Conservation (phyloP, 2,888 invertebrate species). For the Flexamia atlantica region DNA sequence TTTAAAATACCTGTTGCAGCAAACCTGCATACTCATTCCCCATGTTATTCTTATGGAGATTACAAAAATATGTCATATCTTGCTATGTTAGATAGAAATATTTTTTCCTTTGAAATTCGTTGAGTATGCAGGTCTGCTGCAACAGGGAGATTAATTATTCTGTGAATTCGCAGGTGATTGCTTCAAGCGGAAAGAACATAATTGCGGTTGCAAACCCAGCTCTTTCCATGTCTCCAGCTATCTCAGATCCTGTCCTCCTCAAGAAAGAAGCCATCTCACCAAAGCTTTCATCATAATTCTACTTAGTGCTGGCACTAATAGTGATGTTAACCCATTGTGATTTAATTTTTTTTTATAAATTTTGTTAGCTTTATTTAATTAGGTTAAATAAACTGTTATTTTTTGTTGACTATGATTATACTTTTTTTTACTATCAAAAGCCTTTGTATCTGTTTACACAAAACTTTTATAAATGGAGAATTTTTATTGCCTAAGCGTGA, state of each 20-base stretch:
- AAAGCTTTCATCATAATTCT: constrained; percentile 54
- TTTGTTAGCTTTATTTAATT: constrained; percentile 16
- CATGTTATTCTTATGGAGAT: not conserved
- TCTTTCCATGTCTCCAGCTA: constrained; percentile 75
- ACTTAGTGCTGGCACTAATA: not conserved
- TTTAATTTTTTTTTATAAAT: not conserved
- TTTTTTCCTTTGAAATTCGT: not conserved
- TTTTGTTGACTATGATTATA: not conserved
- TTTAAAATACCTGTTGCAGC: not conserved
- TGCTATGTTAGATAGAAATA: not conserved
- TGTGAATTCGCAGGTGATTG: constrained; percentile 81
- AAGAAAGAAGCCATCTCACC: constrained; percentile 61
- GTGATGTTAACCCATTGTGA: constrained; percentile 22
- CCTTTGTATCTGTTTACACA: no score
- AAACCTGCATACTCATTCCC: not conserved
- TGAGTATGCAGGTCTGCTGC: not conserved
- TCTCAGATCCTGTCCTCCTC: constrained; percentile 56
- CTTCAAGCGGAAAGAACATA: constrained; percentile 91
- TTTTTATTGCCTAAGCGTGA: no score
- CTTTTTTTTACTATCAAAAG: no score
- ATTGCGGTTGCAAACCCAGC: constrained; percentile 95
- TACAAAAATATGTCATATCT: not conserved
- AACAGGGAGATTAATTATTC: not conserved
- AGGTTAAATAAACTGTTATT: constrained; percentile 24
- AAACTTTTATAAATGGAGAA: no score